phyloP scores from a whole-genome alignment of 2,113 vertebrate species.

The Camelus bactrianus region DNA sequence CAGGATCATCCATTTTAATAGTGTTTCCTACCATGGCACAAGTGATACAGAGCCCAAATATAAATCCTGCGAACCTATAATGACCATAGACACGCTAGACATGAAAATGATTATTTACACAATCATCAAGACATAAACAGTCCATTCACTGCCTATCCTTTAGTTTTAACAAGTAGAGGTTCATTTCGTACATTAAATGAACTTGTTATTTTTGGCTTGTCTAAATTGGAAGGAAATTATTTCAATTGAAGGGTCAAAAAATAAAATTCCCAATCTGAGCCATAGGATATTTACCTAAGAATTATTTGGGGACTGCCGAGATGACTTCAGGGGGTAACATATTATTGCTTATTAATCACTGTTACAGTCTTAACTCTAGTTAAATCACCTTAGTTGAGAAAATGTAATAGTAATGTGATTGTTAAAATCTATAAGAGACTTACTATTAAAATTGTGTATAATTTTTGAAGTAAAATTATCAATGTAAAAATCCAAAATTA shows the following conservation, averaged over 20 bases:
- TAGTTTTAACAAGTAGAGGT: not conserved
- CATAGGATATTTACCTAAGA: not conserved
- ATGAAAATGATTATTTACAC: not conserved
- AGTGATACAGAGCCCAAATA: not conserved
- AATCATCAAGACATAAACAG: not conserved
- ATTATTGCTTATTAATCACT: not conserved
- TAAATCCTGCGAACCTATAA: not conserved
- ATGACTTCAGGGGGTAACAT: not conserved
- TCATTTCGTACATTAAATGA: not conserved
- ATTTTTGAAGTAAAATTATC: conserved; percentile 32
- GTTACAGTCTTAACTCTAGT: not conserved
- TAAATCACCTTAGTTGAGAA: not conserved
- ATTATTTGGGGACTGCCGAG: not conserved
- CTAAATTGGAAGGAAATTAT: not conserved
- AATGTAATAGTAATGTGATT: not conserved
- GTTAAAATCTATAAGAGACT: not conserved
- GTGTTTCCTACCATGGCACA: not conserved
- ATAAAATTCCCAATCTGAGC: not conserved
- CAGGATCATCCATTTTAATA: not conserved
- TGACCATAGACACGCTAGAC: not conserved
- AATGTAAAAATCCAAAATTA: conserved; percentile 32
- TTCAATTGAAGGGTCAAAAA: not conserved
- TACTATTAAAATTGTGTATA: not conserved
- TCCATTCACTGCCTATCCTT: not conserved
- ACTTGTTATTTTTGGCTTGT: not conserved